These are phyloP conservation scores for Drosophila anomelani DNA, from an alignment of 2,888 invertebrate species.

Conservation along the genomic window DNA sequence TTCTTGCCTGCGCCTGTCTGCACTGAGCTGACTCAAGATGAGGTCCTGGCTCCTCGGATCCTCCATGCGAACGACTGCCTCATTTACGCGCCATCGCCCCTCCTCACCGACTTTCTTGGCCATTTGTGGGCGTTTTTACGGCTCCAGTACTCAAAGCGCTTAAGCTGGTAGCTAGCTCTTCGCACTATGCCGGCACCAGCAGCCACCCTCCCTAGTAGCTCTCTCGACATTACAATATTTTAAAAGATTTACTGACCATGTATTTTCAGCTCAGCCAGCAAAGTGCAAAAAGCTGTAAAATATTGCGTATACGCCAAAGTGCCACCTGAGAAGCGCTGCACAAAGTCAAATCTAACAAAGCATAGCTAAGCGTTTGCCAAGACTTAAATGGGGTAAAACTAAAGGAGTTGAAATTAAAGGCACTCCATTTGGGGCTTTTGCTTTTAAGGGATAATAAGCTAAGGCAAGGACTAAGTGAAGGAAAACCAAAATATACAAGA, in stretches of 20 bases:
- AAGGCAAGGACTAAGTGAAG: neutral
- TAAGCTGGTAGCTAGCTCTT: slow-evolving; percentile 44
- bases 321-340: slow-evolving; percentile 50
- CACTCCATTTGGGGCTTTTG: slow-evolving; percentile 2
- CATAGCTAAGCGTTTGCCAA: slow-evolving; percentile 40
- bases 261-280: slow-evolving; percentile 52
- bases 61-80: slow-evolving; percentile 21
- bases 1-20: slow-evolving; percentile 60
- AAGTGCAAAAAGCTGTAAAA: slow-evolving; percentile 75
- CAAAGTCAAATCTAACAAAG: slow-evolving; percentile 57
- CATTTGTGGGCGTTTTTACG: slow-evolving; percentile 63
- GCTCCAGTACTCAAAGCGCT: slow-evolving; percentile 62
- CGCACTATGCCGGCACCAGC: slow-evolving; percentile 11
- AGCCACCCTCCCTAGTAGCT: slow-evolving; percentile 3
- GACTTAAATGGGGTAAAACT: slow-evolving; percentile 19
- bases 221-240: slow-evolving; percentile 67
- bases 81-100: slow-evolving; percentile 38
- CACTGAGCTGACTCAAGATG: slow-evolving; percentile 50
- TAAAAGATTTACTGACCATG: slow-evolving; percentile 77
- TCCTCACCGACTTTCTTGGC: slow-evolving; percentile 2
- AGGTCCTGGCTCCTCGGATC: slow-evolving; percentile 18
- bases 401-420: slow-evolving; percentile 33
- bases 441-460: neutral
- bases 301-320: slow-evolving; percentile 66
- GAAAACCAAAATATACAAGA: neutral